phyloP scores from a whole-genome alignment of 2,888 invertebrate species.

The Steinernema hermaphroditum region DNA sequence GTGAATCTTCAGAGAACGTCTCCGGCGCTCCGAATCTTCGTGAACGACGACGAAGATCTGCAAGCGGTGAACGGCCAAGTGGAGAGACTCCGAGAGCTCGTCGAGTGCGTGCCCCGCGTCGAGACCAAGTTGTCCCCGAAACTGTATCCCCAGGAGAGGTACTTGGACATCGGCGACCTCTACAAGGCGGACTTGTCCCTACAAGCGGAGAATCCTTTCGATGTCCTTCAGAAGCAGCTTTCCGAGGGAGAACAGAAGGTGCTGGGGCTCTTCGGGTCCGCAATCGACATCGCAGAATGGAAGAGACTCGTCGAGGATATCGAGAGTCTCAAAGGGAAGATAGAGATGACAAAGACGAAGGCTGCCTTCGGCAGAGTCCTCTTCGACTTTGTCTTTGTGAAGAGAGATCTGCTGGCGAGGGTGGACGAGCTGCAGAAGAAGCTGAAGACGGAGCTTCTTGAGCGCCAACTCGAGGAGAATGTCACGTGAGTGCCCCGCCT shows the following conservation, averaged over 20 bases:
- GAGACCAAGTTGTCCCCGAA: conserved; percentile 42
- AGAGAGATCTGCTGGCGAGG: background rate
- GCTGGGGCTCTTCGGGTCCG: background rate
- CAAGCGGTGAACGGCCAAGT: conserved; percentile 32
- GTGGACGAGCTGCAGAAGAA: background rate
- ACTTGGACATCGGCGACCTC: conserved; percentile 32
- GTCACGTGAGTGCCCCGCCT: background rate
- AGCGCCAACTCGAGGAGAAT: background rate
- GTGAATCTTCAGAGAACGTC: background rate
- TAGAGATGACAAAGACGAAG: background rate
- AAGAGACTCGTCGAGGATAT: background rate
- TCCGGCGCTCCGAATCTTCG: conserved; percentile 26
- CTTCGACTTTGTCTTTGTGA: conserved; percentile 14
- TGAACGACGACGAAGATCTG: conserved; percentile 26
- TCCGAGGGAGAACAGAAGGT: background rate
- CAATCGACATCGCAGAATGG: background rate
- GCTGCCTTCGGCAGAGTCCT: background rate
- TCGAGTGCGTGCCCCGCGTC: conserved; percentile 35
- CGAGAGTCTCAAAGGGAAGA: background rate
- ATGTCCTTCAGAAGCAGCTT: conserved; percentile 31
- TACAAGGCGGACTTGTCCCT: conserved; percentile 32
- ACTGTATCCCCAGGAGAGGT: conserved; percentile 39
- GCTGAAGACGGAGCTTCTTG: background rate
- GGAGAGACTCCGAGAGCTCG: conserved; percentile 34
- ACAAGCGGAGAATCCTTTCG: conserved; percentile 35